Evolutionary conservation across 2,113 vertebrate species (phyloP).

Genomic region (Nothobranchius kuhntae): DNA sequence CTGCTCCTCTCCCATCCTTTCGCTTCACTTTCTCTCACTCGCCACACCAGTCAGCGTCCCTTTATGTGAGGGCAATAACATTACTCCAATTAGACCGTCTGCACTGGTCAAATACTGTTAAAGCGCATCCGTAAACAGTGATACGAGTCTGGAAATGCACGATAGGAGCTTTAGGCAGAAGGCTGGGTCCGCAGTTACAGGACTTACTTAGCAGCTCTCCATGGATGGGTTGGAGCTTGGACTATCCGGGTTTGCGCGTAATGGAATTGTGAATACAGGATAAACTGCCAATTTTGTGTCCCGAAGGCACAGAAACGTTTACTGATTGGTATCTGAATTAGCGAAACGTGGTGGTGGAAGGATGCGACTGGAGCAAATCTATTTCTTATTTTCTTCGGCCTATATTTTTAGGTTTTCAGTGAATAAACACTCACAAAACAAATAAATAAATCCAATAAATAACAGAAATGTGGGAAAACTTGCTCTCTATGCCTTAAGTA

Average conservation of each 20-base stretch:
- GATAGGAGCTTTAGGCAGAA: conserved; percentile 85
- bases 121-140: conserved; percentile 86
- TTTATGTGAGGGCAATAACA: conserved; percentile 81
- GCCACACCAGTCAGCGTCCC: conserved; percentile 74
- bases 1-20: conserved; percentile 77
- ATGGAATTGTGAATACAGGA: conserved; percentile 71
- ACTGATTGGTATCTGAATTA: conserved; percentile 62
- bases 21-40: conserved; percentile 63
- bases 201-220: conserved; percentile 77
- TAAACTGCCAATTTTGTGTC: conserved; percentile 61
- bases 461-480: conserved; percentile 22
- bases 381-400: conserved; percentile 25
- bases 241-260: conserved; percentile 69
- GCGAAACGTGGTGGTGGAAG: conserved; percentile 53
- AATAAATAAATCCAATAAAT: conserved; percentile 28
- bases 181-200: conserved; percentile 67
- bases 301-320: conserved; percentile 57
- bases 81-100: conserved; percentile 80
- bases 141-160: conserved; percentile 84
- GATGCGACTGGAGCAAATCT: conserved; percentile 28
- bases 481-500: conserved; percentile 41
- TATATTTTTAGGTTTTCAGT: conserved; percentile 45
- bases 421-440: conserved; percentile 55
- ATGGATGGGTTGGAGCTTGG: conserved; percentile 65
- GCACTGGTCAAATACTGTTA: conserved; percentile 79